Evolutionary conservation across 2,113 vertebrate species (phyloP).

Genomic region (Litocranius walleri): DNA sequence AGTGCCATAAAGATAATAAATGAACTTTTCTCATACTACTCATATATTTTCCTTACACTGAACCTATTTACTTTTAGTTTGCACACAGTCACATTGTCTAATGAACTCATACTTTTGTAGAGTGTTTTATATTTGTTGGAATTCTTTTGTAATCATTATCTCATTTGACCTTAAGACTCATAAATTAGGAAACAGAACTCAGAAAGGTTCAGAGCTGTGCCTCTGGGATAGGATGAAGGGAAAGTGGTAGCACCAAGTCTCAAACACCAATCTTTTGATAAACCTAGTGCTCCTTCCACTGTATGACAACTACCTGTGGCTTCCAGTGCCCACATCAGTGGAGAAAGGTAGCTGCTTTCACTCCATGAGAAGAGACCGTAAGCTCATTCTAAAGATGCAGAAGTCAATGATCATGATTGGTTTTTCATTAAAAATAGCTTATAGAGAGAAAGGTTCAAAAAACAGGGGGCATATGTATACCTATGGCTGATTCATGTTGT

Average conservation of each 20-base stretch:
- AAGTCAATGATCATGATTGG: neutral
- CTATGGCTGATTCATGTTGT: neutral
- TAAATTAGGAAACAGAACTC: neutral
- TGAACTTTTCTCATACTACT: neutral
- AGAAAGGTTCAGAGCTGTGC: neutral
- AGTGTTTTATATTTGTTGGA: neutral
- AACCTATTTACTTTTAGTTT: neutral
- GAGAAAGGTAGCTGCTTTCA: neutral
- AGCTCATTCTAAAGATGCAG: neutral
- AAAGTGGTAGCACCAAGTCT: neutral
- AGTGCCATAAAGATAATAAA: neutral
- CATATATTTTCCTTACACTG: neutral
- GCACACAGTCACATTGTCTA: neutral
- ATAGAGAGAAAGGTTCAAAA: neutral
- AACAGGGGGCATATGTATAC: neutral
- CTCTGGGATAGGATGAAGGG: neutral
- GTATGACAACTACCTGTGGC: rapidly evolving
- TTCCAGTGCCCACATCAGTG: rapidly evolving
- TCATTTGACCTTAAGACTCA: neutral
- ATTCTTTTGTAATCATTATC: neutral
- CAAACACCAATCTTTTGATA: too few species aligned
- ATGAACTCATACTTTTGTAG: neutral
- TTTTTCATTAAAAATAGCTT: neutral
- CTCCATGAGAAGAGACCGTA: neutral
- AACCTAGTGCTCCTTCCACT: neutral